A percentile compares a stretch with the other conserved stretches of the same genome.
Evolutionary conservation across 2,113 vertebrate genomes (phyloP).

Genomic region (Coptodon bakossiorum): DNA sequence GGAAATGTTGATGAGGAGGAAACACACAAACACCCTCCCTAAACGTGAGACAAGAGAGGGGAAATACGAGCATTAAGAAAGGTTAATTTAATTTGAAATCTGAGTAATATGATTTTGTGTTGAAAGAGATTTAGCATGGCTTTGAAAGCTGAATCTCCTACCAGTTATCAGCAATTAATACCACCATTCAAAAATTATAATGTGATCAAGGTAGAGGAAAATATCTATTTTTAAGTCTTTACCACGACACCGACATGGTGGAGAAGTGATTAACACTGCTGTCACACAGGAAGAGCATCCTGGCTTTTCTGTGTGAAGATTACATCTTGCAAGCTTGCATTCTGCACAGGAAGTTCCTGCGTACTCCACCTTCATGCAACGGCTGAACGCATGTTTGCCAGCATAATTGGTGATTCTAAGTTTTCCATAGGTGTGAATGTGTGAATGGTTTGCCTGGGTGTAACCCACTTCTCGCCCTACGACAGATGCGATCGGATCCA

Average conservation of each 20-base stretch:
- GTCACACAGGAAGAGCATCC: neutral
- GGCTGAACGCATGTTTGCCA: neutral
- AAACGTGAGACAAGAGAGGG: neutral
- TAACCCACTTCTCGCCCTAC: neutral
- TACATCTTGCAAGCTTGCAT: neutral
- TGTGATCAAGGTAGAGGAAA: neutral
- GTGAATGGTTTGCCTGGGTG: neutral
- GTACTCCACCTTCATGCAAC: neutral
- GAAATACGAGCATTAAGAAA: neutral
- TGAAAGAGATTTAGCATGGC: neutral
- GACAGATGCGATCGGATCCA: neutral
- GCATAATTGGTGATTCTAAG: neutral
- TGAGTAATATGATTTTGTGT: neutral
- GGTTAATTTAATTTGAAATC: conserved; percentile 2
- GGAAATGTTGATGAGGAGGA: conserved; percentile 1
- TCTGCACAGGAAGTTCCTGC: neutral
- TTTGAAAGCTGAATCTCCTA: neutral
- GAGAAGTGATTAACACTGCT: neutral
- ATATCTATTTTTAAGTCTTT: neutral
- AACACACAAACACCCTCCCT: neutral
- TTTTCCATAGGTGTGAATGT: neutral
- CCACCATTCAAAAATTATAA: neutral
- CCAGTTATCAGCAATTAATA: neutral
- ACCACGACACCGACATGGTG: neutral
- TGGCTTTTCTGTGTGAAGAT: neutral